Conservation (phyloP, 1,140 invertebrate genomes). For the Coboldia fuscipes region DNA sequence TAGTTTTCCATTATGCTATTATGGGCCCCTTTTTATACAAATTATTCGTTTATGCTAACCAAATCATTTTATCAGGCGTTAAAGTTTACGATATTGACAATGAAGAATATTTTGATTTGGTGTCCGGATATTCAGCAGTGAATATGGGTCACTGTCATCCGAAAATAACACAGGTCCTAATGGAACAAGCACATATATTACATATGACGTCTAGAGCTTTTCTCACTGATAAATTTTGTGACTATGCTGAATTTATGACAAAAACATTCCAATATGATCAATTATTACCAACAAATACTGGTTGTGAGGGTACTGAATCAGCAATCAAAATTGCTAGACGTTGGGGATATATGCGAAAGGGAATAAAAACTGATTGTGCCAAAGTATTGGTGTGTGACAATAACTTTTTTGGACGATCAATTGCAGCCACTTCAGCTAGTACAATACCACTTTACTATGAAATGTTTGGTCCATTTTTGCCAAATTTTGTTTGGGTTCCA, state of each 20-base stretch:
- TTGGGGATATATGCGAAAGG: conserved; percentile 89
- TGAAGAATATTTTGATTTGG: conserved; percentile 83
- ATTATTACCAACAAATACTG: conserved; percentile 94
- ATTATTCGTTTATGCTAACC: neutral
- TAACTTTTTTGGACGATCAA: conserved; percentile 95
- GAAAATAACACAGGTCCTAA: conserved; percentile 64
- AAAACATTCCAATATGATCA: conserved; percentile 85
- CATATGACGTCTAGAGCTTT: conserved; percentile 77
- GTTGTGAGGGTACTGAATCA: conserved; percentile 92
- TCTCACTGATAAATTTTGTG: conserved; percentile 77
- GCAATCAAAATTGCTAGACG: conserved; percentile 83
- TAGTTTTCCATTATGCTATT: too few species aligned
- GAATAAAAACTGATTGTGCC: conserved; percentile 71
- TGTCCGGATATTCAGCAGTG: conserved; percentile 92
- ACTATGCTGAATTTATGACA: conserved; percentile 86
- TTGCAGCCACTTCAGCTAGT: conserved; percentile 84
- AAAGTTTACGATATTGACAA: conserved; percentile 94
- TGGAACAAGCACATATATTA: conserved; percentile 41
- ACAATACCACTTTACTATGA: conserved; percentile 73
- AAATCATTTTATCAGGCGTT: conserved; percentile 36
- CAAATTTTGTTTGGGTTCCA: conserved; percentile 72
- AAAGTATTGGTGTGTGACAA: conserved; percentile 82
- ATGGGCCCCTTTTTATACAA: neutral
- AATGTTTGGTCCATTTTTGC: conserved; percentile 92
- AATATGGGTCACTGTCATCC: conserved; percentile 99